Evolutionary conservation across 2,113 vertebrate species (phyloP), one percentile per base, ranked within the genome.

Genomic region (Apeltes quadracus): DNA sequence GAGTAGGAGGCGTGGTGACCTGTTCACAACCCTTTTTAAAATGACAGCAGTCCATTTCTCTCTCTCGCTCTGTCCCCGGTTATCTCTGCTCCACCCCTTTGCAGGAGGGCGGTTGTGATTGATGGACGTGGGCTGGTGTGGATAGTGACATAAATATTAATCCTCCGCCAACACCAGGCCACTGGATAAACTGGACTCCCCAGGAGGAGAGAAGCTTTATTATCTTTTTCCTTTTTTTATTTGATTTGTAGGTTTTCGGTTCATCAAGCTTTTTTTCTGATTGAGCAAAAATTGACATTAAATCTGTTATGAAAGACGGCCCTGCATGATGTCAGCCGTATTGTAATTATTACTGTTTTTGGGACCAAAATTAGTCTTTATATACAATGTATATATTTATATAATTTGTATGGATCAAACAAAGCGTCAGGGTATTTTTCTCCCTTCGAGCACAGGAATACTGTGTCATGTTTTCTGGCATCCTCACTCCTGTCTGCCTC

Each of bases 121-220:
- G 92, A 92, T 92, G 88, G 89, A 92, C 91, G 87, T 85, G 62
- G 76, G 72, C 81, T 61, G 83, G 83, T 83, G 82, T 86, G 81
- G 81, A 82, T 78, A 76, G 85, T 88, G 91, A 87, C 92, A 91
- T 90, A 90, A 91, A 93, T 91, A 92, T 93, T 85, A 91, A 92
- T 93, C 85, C 91, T 84, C 15, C 68, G 72, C 82, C 82, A 76
- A 76, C 79, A 78, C 88, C 81, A 78, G 80, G 83, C 83, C 85
- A 64, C 84, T 65, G 69, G 72, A 75, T 86, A 61, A 72, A 78
- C 75, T 34, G 72, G 80, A 78, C 84, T 88, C 78, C 61, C 72
- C 68, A 59, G 36, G 70, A 76, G 59, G 72, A 79, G 57, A 76
- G 70, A 70, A 14, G 82, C 62, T 77, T 82, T 77, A 84, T 77